Percentiles rank a stretch among this genome's conserved stretches.
Conservation (phyloP, 2,113 vertebrate species). For the Oryzias celebensis region DNA sequence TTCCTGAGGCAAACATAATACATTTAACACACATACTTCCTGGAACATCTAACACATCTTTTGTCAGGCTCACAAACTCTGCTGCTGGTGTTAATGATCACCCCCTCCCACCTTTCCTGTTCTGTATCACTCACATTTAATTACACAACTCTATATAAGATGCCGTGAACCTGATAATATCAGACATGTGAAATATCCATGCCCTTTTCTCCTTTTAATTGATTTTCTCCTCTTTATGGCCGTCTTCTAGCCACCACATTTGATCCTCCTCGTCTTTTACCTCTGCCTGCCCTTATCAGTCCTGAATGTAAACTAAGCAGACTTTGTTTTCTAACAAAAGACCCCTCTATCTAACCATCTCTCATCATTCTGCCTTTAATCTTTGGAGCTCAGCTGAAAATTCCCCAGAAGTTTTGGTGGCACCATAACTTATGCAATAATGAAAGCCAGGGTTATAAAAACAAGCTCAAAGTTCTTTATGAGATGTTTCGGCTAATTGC, state of each 20-base stretch:
- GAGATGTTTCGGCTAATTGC: constrained; percentile 18
- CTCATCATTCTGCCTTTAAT: background rate
- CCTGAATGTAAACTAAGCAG: constrained; percentile 33
- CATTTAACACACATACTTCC: constrained; percentile 1
- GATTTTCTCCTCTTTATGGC: constrained; percentile 48
- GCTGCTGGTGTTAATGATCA: constrained; percentile 15
- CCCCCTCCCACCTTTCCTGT: background rate
- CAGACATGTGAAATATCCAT: constrained; percentile 5
- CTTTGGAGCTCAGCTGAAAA: background rate
- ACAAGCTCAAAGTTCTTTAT: background rate
- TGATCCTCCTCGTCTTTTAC: constrained; percentile 37
- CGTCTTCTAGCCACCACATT: constrained; percentile 41
- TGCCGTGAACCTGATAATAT: constrained; percentile 53
- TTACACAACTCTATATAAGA: constrained; percentile 28
- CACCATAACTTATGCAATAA: background rate
- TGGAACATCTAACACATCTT: background rate
- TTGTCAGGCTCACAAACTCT: background rate
- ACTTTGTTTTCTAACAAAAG: constrained; percentile 26
- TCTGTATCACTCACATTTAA: constrained; percentile 44
- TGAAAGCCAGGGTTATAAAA: background rate
- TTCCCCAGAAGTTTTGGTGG: background rate
- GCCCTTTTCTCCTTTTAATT: constrained; percentile 32
- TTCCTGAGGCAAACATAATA: constrained; percentile 1
- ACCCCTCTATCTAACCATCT: background rate
- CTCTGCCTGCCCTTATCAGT: constrained; percentile 29